Conservation (phyloP, 2,888 invertebrate species). For the Endomychus coccineus region DNA sequence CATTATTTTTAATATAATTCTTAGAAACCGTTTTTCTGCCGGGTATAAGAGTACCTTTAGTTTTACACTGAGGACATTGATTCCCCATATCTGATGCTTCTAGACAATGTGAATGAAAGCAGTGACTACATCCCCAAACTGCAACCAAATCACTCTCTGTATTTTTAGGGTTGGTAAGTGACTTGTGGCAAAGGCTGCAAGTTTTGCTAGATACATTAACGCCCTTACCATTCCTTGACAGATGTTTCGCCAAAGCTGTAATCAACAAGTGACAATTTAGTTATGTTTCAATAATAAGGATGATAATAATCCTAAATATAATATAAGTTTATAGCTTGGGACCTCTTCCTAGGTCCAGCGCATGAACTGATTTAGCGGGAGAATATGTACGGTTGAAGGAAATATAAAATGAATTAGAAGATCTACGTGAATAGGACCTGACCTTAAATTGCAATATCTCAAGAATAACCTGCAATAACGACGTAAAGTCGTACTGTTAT, state of each 20-base stretch:
- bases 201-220: slow-evolving; percentile 33
- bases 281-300: too few species aligned
- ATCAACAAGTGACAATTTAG: too few species aligned
- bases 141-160: slow-evolving; percentile 29
- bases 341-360: too few species aligned
- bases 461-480: too few species aligned
- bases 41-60: slow-evolving; percentile 27
- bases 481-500: too few species aligned
- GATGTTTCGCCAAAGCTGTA: slow-evolving; percentile 38
- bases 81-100: slow-evolving; percentile 26
- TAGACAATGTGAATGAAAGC: slow-evolving; percentile 35
- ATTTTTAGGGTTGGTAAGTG: slow-evolving; percentile 28
- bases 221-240: slow-evolving; percentile 34
- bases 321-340: too few species aligned
- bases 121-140: slow-evolving; percentile 41
- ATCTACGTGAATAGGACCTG: too few species aligned
- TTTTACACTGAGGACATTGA: slow-evolving; percentile 37
- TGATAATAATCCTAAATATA: too few species aligned
- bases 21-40: slow-evolving; percentile 14
- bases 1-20: background rate
- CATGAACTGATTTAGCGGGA: too few species aligned
- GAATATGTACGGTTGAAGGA: too few species aligned
- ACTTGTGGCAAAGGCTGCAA: slow-evolving; percentile 38
- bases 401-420: too few species aligned
- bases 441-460: too few species aligned